These are phyloP conservation scores for Gavia stellata DNA, from an alignment of 2,113 vertebrate genomes.

Conservation along the genomic window DNA sequence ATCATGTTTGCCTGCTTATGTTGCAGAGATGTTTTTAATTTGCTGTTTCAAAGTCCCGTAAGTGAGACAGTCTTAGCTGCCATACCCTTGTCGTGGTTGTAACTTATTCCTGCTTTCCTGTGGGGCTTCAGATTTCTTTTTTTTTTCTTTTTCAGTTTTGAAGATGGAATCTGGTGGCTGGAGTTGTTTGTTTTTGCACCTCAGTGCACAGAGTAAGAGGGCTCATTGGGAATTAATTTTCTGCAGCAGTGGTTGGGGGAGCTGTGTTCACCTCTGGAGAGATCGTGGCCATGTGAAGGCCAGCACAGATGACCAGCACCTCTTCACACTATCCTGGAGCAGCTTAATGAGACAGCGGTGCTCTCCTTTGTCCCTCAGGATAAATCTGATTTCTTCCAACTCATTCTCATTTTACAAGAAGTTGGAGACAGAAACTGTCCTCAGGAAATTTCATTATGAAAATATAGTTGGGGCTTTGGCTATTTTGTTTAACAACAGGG, in stretches of 20 bases:
- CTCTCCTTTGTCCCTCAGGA: background rate
- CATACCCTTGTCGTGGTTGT: background rate
- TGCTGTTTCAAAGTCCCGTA: background rate
- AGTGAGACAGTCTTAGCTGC: background rate
- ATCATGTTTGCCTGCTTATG: background rate
- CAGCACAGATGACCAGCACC: background rate
- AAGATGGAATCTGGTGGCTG: background rate
- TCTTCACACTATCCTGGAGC: background rate
- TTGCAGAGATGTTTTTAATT: background rate
- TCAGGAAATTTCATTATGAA: background rate
- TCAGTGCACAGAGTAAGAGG: background rate
- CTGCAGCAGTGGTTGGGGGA: background rate
- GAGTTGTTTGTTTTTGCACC: background rate
- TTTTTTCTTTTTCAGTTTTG: background rate
- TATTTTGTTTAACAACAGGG: background rate
- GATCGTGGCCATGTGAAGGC: fast-evolving
- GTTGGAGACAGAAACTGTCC: background rate
- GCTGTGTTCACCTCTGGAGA: background rate
- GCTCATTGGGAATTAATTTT: background rate
- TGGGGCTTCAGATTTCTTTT: background rate
- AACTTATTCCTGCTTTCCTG: background rate
- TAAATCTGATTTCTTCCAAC: background rate
- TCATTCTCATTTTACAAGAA: background rate
- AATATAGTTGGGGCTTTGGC: background rate
- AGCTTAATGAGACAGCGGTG: background rate